These are phyloP conservation scores for Drosophila macrospina DNA, from an alignment of 2,888 invertebrate genomes.

Conservation along the genomic window DNA sequence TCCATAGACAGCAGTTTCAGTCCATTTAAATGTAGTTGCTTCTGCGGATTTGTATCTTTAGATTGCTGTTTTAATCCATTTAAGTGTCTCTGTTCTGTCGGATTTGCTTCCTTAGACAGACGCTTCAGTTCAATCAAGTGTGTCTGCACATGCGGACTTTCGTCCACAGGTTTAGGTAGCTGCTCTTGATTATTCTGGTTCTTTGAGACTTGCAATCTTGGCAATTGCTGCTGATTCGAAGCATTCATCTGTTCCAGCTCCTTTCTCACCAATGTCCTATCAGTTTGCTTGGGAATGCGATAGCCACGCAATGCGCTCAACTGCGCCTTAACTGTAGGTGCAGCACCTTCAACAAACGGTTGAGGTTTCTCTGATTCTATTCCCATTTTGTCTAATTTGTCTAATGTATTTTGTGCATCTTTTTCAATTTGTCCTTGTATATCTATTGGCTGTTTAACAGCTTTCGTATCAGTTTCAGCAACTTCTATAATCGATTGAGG, in stretches of 20 bases:
- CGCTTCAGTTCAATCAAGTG: no score
- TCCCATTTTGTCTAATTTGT: no score
- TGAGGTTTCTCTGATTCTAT: neutral
- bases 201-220: neutral
- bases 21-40: neutral
- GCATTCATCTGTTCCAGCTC: neutral
- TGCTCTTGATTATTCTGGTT: no score
- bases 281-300: conserved; percentile 12
- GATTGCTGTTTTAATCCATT: neutral
- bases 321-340: neutral
- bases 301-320: neutral
- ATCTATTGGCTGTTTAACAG: neutral
- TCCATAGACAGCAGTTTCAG: neutral
- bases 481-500: no score
- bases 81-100: no score
- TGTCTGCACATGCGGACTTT: no score
- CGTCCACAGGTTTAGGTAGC: no score
- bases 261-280: neutral
- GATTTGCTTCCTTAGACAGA: no score
- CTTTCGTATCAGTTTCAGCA: neutral
- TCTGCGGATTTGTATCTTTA: neutral
- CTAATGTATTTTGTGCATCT: neutral
- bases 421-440: neutral
- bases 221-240: neutral
- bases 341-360: neutral